phyloP scores from a whole-genome alignment of 2,888 invertebrate species.

The Oithona nana region DNA sequence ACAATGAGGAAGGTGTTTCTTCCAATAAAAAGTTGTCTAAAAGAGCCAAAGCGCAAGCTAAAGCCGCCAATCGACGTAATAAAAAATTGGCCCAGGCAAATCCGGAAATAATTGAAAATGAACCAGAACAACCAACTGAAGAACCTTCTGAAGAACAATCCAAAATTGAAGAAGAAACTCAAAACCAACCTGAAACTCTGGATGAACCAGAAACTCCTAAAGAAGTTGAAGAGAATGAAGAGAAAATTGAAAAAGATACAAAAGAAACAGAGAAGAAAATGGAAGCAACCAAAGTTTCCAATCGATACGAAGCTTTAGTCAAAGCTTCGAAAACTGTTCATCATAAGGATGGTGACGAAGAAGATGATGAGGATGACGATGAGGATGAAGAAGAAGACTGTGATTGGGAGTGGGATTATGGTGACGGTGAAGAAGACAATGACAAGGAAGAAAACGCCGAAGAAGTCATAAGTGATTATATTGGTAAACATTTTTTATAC shows the following conservation, averaged over 20 bases:
- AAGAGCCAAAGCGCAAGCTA: neutral
- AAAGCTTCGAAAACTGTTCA: slow-evolving; percentile 21
- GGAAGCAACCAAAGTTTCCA: neutral
- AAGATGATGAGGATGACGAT: slow-evolving; percentile 16
- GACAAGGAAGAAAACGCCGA: neutral
- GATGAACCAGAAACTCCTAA: slow-evolving; percentile 9
- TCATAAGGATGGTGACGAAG: slow-evolving; percentile 25
- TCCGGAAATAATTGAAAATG: no score
- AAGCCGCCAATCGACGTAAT: neutral
- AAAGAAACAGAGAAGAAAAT: neutral
- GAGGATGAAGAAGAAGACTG: neutral
- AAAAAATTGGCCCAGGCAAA: neutral
- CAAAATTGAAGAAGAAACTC: neutral
- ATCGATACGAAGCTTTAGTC: neutral
- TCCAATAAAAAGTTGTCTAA: neutral
- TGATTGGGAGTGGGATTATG: neutral
- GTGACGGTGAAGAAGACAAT: neutral
- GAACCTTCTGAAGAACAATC: neutral
- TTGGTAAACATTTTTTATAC: no score
- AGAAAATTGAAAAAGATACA: neutral
- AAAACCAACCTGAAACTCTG: neutral
- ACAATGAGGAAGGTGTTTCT: neutral
- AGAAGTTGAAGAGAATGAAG: slow-evolving; percentile 3
- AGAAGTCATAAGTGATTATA: no score
- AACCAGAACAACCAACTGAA: no score